These are phyloP conservation scores for Urophycis tenuis DNA, from an alignment of 2,797 vertebrate genomes.

Conservation along the genomic window DNA sequence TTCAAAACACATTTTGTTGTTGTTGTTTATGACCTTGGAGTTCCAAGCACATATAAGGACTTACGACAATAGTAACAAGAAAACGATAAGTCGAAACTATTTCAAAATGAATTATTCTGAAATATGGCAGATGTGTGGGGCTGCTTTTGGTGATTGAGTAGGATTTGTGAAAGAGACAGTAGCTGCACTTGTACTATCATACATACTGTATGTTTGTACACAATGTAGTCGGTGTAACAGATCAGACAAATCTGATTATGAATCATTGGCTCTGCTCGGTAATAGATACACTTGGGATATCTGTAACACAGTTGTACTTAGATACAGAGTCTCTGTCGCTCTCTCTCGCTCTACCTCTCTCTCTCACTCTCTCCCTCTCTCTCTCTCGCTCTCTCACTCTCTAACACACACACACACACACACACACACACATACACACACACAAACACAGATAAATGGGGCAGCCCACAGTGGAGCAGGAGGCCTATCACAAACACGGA, in stretches of 20 bases:
- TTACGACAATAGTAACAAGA: background rate
- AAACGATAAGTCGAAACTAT: background rate
- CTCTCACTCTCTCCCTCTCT: background rate
- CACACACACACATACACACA: background rate
- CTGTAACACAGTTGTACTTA: background rate
- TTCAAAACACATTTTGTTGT: background rate
- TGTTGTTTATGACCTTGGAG: background rate
- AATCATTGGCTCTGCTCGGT: background rate
- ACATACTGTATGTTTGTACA: background rate
- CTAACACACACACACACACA: conserved; percentile 9
- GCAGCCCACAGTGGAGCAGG: background rate
- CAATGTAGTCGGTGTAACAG: background rate
- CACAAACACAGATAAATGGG: background rate
- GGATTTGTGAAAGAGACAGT: background rate
- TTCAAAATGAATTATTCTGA: too few relatives aligned
- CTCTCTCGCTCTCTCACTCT: background rate
- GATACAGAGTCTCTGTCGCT: background rate
- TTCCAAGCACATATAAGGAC: background rate
- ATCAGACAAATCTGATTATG: background rate
- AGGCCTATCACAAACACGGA: background rate
- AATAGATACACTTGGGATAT: background rate
- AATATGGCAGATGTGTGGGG: background rate
- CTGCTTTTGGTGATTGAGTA: background rate
- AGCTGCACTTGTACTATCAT: background rate
- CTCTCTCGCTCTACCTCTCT: background rate